Evolutionary conservation across 2,113 vertebrate genomes (phyloP), one percentile per base, ranked within the genome.

Genomic region (Pan troglodytes): DNA sequence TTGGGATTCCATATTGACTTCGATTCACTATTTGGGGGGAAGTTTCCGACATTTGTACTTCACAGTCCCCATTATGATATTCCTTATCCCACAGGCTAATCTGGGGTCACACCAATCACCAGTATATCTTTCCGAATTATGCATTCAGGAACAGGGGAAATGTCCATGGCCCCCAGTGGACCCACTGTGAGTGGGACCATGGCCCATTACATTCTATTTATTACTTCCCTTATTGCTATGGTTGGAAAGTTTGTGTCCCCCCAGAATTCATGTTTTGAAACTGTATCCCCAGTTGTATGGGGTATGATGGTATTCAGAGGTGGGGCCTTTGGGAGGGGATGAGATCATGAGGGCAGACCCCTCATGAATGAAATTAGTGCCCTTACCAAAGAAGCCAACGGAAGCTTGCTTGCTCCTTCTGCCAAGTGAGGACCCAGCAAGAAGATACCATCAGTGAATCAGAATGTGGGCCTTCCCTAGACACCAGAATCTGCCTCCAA

Each of bases 41-140:
- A 78, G n/a, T 70, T 57, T 93, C 35, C 40, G 57, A 57, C 48
- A 92, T 48, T 83, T 75, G 76, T 88, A 79, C 43, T 79, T 76
- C 38, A 32, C 78, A 27, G 57, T 93, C 20, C 25, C 81, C n/a
- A 40, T 88, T 84, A 89, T 70, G 59, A 84, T 76, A 89, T n/a
- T 3, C 23, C 32, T 93, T 82, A 89, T 48, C 35, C 70, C 57
- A 93, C 57, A 89, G 40, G 10, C 25, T 76, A 93, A 96, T 88
- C 38, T 70, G 70, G 68, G 90, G 38, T 83, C 76, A 13, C 18
- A 9, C 48, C 79, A 95, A 82, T 84, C 59, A 59, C 70, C 35
- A 83, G 45, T 88, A n/a, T 81, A 76, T 83, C 67, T 82, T 93
- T 75, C 45, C 45, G 40, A 95, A 89, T 96, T 89, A 84, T 64